These are phyloP conservation scores for Brotogeris chrysoptera DNA, from an alignment of 2,797 vertebrate genomes.

Conservation along the genomic window DNA sequence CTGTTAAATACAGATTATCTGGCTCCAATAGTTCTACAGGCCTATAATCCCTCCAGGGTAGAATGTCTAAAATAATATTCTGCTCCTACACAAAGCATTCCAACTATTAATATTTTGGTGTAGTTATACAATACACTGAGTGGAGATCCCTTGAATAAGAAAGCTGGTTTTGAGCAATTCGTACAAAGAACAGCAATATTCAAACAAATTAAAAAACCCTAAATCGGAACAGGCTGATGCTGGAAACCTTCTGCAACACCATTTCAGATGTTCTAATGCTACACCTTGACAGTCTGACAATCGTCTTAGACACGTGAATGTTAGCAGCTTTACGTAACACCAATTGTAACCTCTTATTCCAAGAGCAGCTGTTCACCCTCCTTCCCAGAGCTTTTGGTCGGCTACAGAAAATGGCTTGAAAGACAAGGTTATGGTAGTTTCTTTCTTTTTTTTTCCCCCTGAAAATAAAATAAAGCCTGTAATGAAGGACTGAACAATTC, in stretches of 20 bases:
- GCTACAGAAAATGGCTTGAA: background rate
- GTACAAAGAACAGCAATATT: background rate
- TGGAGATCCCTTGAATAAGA: background rate
- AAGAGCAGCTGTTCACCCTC: background rate
- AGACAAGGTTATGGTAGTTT: background rate
- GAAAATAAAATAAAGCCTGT: background rate
- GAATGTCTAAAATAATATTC: background rate
- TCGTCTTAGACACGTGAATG: background rate
- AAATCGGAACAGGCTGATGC: no score
- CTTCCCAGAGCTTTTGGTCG: background rate
- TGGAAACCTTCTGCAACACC: background rate
- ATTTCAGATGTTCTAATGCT: background rate
- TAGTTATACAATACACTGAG: background rate
- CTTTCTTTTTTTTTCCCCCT: fast-evolving
- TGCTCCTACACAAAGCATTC: background rate
- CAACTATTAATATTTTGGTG: background rate
- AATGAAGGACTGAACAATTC: background rate
- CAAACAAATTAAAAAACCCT: background rate
- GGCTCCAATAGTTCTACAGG: background rate
- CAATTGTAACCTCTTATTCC: background rate
- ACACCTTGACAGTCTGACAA: background rate
- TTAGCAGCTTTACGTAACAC: background rate
- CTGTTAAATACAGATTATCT: background rate
- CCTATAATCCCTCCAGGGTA: background rate
- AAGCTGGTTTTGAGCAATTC: background rate